Base-by-base conservation (phyloP, 2,113 vertebrate species). In the Astur gentilis region DNA sequence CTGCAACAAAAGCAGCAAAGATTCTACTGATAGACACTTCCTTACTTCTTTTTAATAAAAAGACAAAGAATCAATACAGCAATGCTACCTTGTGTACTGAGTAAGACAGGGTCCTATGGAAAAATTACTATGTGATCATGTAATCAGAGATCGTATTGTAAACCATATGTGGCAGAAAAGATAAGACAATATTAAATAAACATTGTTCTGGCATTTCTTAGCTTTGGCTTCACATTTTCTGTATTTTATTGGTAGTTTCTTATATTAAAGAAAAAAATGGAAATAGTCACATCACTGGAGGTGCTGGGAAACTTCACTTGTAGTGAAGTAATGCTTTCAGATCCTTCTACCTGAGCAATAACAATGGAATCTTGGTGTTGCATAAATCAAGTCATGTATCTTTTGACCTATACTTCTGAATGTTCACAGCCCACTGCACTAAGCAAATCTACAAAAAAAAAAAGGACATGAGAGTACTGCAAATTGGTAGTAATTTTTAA, bases 1-100 rank as follows among this genome's bases (percentile, higher is more conserved):
- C 72, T 83, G 4, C 13, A 86, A 34, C 6, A 47, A 77, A 73
- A 55, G 9, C 76, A 23, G 13, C 16, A 66, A 85, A 62, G 42
- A n/a, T 58, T 83, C n/a, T 93, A 14, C 16, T 60, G 14, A 40
- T 5, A 65, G 14, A 40, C 8, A 22, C 2, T 72, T 67, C 3
- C 13, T 69, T 34, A 36, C 6, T 36, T 32, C 4, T 18, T 82
- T 54, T 60, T 47, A 71, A 29, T 34, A 61, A 70, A 66, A 66
- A 49, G 27, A 25, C 6, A 85, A 70, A 62, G 26, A 78, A 57
- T 50, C 22, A 31, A 22, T 62, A 61, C 13, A 60, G 16, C 13
- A 70, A 42, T 40, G 42, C 5, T 85, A 14, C 6, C 75, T 52
- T 0, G 0, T 52, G 16, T 52, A 42, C 19, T 7, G 0, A 36